Conservation (phyloP, 2,888 invertebrate species). For the Andrena minutula region DNA sequence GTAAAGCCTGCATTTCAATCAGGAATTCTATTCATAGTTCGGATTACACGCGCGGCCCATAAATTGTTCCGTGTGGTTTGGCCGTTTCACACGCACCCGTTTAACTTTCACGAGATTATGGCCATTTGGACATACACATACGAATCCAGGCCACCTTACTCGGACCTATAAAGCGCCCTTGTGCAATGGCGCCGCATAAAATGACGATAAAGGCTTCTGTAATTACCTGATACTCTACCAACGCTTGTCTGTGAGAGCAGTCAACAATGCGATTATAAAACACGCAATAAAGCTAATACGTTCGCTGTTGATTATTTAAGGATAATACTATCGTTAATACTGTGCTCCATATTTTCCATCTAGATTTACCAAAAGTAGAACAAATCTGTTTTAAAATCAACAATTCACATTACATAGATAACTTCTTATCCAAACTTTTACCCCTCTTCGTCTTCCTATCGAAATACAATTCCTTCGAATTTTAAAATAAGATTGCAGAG, state of each 20-base stretch:
- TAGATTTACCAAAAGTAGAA: too few relatives aligned
- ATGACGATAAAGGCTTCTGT: background rate
- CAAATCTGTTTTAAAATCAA: too few relatives aligned
- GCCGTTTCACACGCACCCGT: constrained; percentile 47
- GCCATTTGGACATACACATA: constrained; percentile 3
- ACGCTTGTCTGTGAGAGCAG: background rate
- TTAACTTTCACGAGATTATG: constrained; percentile 36
- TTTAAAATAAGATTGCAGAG: background rate
- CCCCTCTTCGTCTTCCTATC: too few relatives aligned
- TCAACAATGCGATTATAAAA: background rate
- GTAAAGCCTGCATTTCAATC: constrained; percentile 61
- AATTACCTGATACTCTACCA: background rate
- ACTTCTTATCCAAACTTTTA: too few relatives aligned
- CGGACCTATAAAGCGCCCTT: background rate
- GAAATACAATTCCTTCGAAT: too few relatives aligned
- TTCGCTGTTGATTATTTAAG: background rate
- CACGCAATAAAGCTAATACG: background rate
- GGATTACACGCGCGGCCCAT: constrained; percentile 33
- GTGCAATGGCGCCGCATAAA: background rate
- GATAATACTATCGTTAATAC: background rate
- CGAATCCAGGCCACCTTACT: constrained; percentile 7
- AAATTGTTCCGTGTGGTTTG: constrained; percentile 45
- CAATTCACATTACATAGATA: too few relatives aligned
- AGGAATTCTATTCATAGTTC: constrained; percentile 44
- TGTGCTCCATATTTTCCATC: too few relatives aligned